Evolutionary conservation across 2,797 vertebrate species (phyloP).

Genomic region (Numenius phaeopus): DNA sequence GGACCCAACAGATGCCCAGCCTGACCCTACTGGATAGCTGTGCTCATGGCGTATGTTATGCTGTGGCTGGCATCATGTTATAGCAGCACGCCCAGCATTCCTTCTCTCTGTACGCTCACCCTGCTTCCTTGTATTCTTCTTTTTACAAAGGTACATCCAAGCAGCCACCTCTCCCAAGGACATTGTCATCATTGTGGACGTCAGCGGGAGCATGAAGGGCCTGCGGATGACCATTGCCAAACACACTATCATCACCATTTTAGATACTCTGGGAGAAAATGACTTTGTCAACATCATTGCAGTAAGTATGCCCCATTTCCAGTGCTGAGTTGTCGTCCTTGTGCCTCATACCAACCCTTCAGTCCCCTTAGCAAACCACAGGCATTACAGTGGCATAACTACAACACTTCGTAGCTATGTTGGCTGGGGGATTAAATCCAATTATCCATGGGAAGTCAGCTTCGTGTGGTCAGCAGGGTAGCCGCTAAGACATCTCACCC

Average conservation of each 20-base stretch:
- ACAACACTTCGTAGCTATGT: not conserved
- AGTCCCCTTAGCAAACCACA: not conserved
- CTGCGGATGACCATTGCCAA: constrained; percentile 93
- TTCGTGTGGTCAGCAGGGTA: not conserved
- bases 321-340: not conserved
- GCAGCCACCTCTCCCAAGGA: constrained; percentile 97
- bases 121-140: not conserved
- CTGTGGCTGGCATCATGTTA: not conserved
- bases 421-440: not conserved
- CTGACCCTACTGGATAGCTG: not conserved
- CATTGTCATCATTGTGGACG: constrained; percentile 91
- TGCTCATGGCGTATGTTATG: rapidly evolving
- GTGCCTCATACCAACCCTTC: not conserved
- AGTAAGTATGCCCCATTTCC: constrained; percentile 75
- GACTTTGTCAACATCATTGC: constrained; percentile 97
- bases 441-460: not conserved
- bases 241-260: constrained; percentile 91
- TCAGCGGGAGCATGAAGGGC: constrained; percentile 98
- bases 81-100: rapidly evolving
- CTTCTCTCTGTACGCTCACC: not conserved
- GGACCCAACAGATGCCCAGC: not conserved
- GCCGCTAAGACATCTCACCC: not conserved
- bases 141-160: constrained; percentile 90
- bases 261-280: constrained; percentile 95
- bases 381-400: not conserved